Base-by-base conservation (phyloP, 2,888 invertebrate species). In the Monoplex corrugatus region DNA sequence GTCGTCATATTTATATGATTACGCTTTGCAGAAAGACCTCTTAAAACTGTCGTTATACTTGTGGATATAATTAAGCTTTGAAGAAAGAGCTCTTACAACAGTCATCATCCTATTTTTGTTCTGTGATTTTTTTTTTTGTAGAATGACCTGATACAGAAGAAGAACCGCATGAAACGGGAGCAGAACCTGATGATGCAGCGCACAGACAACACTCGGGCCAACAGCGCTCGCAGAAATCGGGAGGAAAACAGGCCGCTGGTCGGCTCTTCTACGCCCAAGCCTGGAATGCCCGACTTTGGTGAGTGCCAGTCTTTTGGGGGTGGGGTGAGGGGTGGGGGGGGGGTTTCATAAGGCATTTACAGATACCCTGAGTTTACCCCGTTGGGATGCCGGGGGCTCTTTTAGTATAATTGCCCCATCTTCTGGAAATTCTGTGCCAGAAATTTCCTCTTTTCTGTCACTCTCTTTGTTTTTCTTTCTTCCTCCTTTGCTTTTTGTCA, bases 211-310 rank as follows among this genome's bases (percentile, higher is more conserved):
- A 92, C 92, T 86, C 92, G 94, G 16, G 94, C 94, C 40, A 87
- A 87, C 85, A 83, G 82, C 45, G 93, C 94, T 13, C 92, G 94
- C 28, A 91, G 92, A 68, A 92, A 91, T 72, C 92, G 92, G 23
- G 94, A 94, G 63, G 95, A 95, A 80, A 92, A 93, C 45, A 91
- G 93, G 35, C 94, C 95, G 10, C 92, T 95, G 32, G 91, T 95
- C 87, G 92, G 89, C 6, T 32, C 78, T 0, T 38, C 35, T 2
- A 88, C 90, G 32, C 91, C 92, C 28, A 94, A 94, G 90, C 89
- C 93, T 35, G 91, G 93, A 10, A 91, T 40, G 23, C 32, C 40
- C 1, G 78, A 80, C 78, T 80, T 80, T 80, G 78, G 50, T 50
- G 50, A 13, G 50, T 50, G 50, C 50, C 16, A 13, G 50, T 16